phyloP scores from a whole-genome alignment of 1,140 invertebrate genomes.

The Megalopta genalis region DNA sequence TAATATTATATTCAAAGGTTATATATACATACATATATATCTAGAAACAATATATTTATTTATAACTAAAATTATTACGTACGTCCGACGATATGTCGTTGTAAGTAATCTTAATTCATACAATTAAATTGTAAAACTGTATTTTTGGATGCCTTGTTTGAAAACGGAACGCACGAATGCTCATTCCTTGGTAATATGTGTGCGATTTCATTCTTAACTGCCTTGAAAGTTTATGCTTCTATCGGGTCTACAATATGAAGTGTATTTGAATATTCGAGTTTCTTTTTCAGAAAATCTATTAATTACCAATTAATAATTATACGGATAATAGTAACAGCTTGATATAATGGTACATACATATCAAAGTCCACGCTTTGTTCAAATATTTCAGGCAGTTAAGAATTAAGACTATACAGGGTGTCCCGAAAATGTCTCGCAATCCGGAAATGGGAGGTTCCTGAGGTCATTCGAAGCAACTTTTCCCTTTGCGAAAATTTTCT shows the following conservation, averaged over 20 bases:
- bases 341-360: too few species aligned
- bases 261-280: not conserved
- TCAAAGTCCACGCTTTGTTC: too few species aligned
- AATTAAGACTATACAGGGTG: not conserved
- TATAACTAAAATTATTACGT: conserved; percentile 3
- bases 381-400: not conserved
- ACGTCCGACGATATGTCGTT: not conserved
- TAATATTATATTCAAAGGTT: not conserved
- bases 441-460: too few species aligned
- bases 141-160: conserved; percentile 16
- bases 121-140: conserved; percentile 1
- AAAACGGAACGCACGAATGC: not conserved
- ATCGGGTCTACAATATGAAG: not conserved
- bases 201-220: conserved; percentile 12
- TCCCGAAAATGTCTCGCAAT: too few species aligned
- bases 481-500: too few species aligned
- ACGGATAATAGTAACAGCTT: not conserved
- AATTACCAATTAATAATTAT: too few species aligned
- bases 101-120: not conserved
- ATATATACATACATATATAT: too few species aligned
- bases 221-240: not conserved
- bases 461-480: too few species aligned
- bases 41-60: not conserved
- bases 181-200: not conserved
- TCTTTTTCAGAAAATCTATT: too few species aligned